These are phyloP conservation scores for Apogon hyalosoma DNA, from an alignment of 2,797 vertebrate genomes.

Conservation along the genomic window DNA sequence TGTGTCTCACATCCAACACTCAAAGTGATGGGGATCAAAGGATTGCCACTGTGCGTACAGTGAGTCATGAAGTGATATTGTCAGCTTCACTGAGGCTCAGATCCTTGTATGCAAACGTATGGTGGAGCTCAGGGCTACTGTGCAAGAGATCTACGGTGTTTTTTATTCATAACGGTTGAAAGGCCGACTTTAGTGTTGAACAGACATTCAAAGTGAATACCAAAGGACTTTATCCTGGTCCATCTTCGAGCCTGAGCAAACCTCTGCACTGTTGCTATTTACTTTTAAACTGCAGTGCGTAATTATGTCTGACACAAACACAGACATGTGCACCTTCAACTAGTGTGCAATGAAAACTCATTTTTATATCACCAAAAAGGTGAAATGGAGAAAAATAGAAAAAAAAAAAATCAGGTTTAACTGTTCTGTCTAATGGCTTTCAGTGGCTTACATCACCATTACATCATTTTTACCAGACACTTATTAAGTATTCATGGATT, in stretches of 20 bases:
- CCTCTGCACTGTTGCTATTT: background rate
- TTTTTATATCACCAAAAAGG: background rate
- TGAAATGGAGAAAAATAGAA: constrained; percentile 17
- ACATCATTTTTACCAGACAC: constrained; percentile 68
- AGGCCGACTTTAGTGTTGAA: constrained; percentile 31
- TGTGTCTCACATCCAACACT: constrained; percentile 48
- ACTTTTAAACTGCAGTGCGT: constrained; percentile 7
- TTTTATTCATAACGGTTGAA: constrained; percentile 49
- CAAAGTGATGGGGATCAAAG: constrained; percentile 71
- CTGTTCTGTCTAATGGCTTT: constrained; percentile 68
- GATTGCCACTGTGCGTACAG: constrained; percentile 63
- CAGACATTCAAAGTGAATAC: constrained; percentile 52
- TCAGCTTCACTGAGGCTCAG: constrained; percentile 64
- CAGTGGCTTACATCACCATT: constrained; percentile 72
- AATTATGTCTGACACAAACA: constrained; percentile 14
- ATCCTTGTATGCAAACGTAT: constrained; percentile 53
- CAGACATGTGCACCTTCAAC: constrained; percentile 11
- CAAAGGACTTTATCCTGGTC: constrained; percentile 19
- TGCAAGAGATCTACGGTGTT: constrained; percentile 23
- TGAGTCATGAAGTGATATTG: constrained; percentile 62
- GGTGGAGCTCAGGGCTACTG: constrained; percentile 41
- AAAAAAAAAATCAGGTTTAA: constrained; percentile 53
- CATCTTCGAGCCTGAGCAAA: constrained; percentile 11
- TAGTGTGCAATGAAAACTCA: too few species aligned
- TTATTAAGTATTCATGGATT: constrained; percentile 73